Base-by-base conservation (phyloP, 2,888 invertebrate genomes). In the Myathropa florea region DNA sequence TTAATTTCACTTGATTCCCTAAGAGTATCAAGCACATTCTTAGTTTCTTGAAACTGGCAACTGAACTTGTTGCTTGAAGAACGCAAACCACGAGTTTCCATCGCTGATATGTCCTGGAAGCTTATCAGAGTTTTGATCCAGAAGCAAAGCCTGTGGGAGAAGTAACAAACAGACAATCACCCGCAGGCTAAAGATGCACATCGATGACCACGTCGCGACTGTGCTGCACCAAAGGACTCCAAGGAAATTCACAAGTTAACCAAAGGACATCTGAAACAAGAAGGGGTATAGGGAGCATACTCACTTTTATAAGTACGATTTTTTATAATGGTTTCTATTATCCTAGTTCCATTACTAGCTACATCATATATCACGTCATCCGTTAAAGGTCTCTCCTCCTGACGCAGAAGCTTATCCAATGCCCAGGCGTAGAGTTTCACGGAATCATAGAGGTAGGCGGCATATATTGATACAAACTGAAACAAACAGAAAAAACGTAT, bases 391-490 rank as follows among this genome's bases (percentile, higher is more conserved):
- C 93, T 92, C 26, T 93, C 93, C 72, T 94, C 94, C 89, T 94
- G 93, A 84, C 94, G 93, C 78, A 98, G 93, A 60, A 97, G 93
- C 89, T 95, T 94, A 90, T 97, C 95, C 89, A 98, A 93, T 1
- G 98, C 98, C 89, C 94, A 94, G 24, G 98, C 98, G 92, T 99
- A 99, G 36, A 99, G 93, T 91, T 95, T 95, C 53, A 99, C 97
- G 0, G 99, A 97, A 93, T 99, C 99, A 93, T 98, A 99, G 88
- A 98, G 94, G 93, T 98, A 98, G 59, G 97, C 98, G 79, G 98
- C 98, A 92, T 97, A 97, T 89, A 98, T 96, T 55, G 97, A 96
- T 60, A 98, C 96, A 92, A 96, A 96, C 96, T 97, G 94, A 86
- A 95, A 94, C 82, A 71, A 79, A n/a, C 72, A 26, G 71, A 33